phyloP scores from a whole-genome alignment of 1,140 invertebrate species.

The Brachionus sp. region DNA sequence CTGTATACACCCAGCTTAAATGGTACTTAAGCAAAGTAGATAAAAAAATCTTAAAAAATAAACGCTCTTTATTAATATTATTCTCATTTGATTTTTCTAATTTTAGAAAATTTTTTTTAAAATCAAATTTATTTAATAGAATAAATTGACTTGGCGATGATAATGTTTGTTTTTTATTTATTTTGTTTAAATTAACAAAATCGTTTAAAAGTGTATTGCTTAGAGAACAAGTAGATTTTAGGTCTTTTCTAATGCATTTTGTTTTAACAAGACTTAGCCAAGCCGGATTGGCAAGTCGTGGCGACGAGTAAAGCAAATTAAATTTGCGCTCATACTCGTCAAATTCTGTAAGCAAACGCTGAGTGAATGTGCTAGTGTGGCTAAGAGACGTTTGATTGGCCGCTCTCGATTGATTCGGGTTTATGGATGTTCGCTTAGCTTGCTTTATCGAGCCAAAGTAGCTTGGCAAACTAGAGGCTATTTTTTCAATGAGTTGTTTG shows the following conservation, averaged over 20 bases:
- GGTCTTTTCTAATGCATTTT: background rate
- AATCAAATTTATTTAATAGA: background rate
- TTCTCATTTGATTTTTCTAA: background rate
- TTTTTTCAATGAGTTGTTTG: background rate
- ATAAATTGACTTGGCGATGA: background rate
- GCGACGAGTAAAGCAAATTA: slow-evolving; percentile 6
- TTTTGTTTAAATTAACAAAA: background rate
- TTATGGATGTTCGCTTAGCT: background rate
- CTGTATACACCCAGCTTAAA: slow-evolving; percentile 34
- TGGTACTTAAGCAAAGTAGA: background rate
- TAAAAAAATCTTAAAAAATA: background rate
- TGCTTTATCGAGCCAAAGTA: background rate
- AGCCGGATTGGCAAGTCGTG: background rate
- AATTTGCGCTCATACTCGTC: background rate
- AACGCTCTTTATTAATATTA: background rate
- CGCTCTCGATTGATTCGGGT: background rate
- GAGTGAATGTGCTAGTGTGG: background rate
- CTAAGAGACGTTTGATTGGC: background rate
- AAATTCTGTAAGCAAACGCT: background rate
- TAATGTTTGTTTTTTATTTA: background rate
- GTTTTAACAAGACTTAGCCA: slow-evolving; percentile 13
- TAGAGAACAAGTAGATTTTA: background rate
- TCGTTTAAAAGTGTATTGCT: background rate
- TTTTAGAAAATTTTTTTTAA: background rate
- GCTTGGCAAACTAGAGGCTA: background rate